Base-by-base conservation (phyloP, 2,113 vertebrate genomes). In the Hippocampus zosterae region DNA sequence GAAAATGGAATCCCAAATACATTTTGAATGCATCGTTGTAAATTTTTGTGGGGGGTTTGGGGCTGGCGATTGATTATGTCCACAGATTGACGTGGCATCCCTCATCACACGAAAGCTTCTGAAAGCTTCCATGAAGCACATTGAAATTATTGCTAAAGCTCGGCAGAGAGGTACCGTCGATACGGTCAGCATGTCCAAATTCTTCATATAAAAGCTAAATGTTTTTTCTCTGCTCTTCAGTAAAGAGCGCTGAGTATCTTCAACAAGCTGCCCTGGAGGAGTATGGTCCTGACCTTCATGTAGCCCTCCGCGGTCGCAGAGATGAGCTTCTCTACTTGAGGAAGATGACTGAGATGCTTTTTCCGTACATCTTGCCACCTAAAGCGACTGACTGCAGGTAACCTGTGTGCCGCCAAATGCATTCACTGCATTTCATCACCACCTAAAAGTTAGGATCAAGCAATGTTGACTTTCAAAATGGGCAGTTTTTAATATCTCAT, bases 111-210 rank as follows among this genome's bases (percentile, higher is more conserved):
- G 90, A 85, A 98, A 97, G 82, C 92, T 98, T 74, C 93, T 99
- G 11, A 97, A 98, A 89, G 96, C 93, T 68, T 95, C 96, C 84
- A 96, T 99, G 95, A 98, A 98, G 72, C 96, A 99, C 81, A 94
- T 98, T 65, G 96, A 98, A 92, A 93, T 99, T 69, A 96, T 99
- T 88, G 93, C 93, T 82, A 97, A 97, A 93, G 96, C 96, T 66
- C 93, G 93, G 66, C 95, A 95, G 77, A 98, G 94, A 96, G 96
- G 97, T 98, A 93, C 50, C 18, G 3, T 16, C 48, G 21, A 74
- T 29, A 29, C 11, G 4, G 42, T 55, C 27, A n/a, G 68, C 8
- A 1, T 5, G 42, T 59, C 19, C 37, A 44, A 41, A 5, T 42
- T 59, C 23, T 29, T 66, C 19, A 23, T 15, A 8, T 0, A 1